These are phyloP conservation scores for Noctua comes DNA, from an alignment of 2,888 invertebrate species.

Conservation along the genomic window DNA sequence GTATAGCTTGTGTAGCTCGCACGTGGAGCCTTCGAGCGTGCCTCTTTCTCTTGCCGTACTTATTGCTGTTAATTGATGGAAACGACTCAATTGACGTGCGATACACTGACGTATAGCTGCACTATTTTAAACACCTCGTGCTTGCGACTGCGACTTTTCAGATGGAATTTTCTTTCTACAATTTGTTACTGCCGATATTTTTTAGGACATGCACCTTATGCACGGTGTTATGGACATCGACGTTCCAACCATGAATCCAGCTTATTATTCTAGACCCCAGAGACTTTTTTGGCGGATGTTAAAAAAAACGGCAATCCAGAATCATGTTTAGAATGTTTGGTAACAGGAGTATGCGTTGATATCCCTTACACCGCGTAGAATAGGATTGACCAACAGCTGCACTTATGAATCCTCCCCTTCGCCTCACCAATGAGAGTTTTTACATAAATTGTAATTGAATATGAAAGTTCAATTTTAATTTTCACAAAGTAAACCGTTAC, in stretches of 20 bases:
- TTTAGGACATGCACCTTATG: background rate
- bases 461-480: background rate
- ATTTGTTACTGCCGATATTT: background rate
- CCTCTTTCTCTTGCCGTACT: background rate
- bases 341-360: background rate
- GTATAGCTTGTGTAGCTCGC: conserved; percentile 15
- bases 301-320: background rate
- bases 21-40: conserved; percentile 40
- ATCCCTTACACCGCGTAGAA: background rate
- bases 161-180: background rate
- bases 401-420: background rate
- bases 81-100: background rate
- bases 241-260: background rate
- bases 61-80: conserved; percentile 13
- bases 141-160: background rate
- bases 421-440: background rate
- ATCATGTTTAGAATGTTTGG: background rate
- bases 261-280: background rate
- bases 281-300: background rate
- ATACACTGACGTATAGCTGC: background rate
- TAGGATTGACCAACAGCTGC: background rate
- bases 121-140: background rate
- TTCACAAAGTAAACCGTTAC: background rate
- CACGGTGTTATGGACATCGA: background rate
- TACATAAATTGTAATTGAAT: background rate